Base-by-base conservation (phyloP, 92 coral and sea anemone genomes). In the Paramuricea clavata region DNA sequence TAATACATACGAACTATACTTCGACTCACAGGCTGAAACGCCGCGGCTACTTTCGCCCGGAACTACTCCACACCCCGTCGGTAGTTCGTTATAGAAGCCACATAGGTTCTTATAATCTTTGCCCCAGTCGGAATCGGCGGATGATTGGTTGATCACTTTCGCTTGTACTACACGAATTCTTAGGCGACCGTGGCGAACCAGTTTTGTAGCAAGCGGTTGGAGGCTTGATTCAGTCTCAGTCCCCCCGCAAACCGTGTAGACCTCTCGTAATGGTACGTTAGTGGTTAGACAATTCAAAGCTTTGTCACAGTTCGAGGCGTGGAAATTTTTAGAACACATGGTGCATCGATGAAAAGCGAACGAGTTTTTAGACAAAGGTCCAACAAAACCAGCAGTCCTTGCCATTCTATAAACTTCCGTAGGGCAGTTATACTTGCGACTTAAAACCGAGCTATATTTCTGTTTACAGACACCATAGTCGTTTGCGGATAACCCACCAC, bases 71-170 rank as follows among this genome's bases (percentile, higher is more conserved):
- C 93, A 91, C 5, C 85, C 93, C 34, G 86, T 81, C 61, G 93
- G 93, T 56, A 90, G 42, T 36, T 82, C 71, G 1, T 83, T 76
- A 54, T 91, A 83, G 9, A 86, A 77, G 59, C 84, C 85, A 76
- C 93, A 91, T 13, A 91, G 49, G 32, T 80, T 81, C 52, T 87
- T 84, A 50, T 91, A 91, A 68, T 91, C 93, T 41, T 69, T 52
- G 69, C 91, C 88, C 93, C 93, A 91, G 89, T 91, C 79, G 32
- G 80, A 78, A 68, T 69, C 26, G 9, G 83, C 74, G 17, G 93
- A 56, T 17, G 25, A 60, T 5, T 80, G 76, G 22, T 64, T 13
- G 16, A 47, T 77, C 10, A 91, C 86, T 62, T 36, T 91, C 25
- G 93, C 93, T 74, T 67, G 82, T 6, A 91, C 39, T 0, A 91